Percentiles rank a stretch among this genome's conserved stretches.
phyloP scores from a whole-genome alignment of 2,888 invertebrate species.

The Thymelicus sylvestris region DNA sequence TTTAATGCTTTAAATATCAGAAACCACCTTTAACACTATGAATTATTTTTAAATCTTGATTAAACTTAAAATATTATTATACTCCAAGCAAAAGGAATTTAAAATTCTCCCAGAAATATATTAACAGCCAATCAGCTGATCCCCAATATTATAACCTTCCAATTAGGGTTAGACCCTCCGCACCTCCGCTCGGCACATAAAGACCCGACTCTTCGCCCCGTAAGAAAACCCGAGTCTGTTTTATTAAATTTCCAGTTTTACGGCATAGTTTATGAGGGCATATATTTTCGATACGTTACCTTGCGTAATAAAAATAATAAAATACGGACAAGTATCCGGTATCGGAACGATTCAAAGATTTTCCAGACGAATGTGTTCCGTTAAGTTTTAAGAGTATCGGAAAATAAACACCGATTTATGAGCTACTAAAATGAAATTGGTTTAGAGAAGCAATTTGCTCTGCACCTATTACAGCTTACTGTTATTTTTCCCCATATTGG shows the following conservation, averaged over 20 bases:
- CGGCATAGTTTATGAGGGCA: constrained; percentile 63
- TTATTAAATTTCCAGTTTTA: constrained; percentile 64
- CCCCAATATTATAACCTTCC: constrained; percentile 2
- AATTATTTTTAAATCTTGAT: too few species aligned
- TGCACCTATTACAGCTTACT: background rate
- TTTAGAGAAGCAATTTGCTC: constrained; percentile 8
- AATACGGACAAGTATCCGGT: constrained; percentile 48
- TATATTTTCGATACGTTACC: constrained; percentile 67
- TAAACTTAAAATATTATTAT: too few species aligned
- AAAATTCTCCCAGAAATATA: too few species aligned
- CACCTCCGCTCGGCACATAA: constrained; percentile 5
- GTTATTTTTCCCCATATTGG: too few species aligned
- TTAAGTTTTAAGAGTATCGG: constrained; percentile 34
- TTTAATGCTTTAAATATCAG: too few species aligned
- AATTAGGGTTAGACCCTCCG: constrained; percentile 44
- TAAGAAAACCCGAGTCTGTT: constrained; percentile 49
- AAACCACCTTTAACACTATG: too few species aligned
- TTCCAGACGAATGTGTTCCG: constrained; percentile 38
- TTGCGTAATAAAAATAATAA: constrained; percentile 53
- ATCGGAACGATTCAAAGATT: constrained; percentile 43
- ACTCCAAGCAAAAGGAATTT: too few species aligned
- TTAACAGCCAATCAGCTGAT: background rate
- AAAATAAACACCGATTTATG: constrained; percentile 33
- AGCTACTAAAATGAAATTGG: constrained; percentile 19
- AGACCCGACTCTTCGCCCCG: constrained; percentile 28